These are phyloP conservation scores for Poecilia wingei DNA, from an alignment of 2,797 vertebrate genomes.

Conservation along the genomic window DNA sequence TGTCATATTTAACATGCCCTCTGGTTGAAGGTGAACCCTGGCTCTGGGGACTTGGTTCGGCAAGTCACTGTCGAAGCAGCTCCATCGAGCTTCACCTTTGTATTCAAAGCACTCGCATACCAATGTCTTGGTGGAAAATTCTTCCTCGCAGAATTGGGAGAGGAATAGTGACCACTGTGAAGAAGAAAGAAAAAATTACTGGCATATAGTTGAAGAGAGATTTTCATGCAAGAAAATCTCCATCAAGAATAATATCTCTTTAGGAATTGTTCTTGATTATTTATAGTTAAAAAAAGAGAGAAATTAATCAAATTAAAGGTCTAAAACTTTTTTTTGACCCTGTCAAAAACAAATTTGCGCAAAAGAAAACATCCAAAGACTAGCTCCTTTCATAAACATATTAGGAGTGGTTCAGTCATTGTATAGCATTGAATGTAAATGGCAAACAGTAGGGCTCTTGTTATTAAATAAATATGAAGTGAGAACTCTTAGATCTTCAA, in stretches of 20 bases:
- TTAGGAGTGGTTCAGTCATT: not conserved
- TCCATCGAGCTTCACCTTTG: slow-evolving; percentile 36
- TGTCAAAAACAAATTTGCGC: not conserved
- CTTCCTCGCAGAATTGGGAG: slow-evolving; percentile 71
- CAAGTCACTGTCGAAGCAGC: slow-evolving; percentile 62
- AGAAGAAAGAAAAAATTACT: not conserved
- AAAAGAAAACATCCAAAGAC: not conserved
- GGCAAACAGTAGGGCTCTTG: not conserved
- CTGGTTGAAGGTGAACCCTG: slow-evolving; percentile 61
- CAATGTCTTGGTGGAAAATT: slow-evolving; percentile 56
- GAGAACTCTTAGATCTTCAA: not conserved
- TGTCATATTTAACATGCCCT: slow-evolving; percentile 40
- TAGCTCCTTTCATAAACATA: not conserved
- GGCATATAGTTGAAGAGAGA: not conserved
- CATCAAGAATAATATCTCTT: not conserved
- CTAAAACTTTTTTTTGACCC: not conserved
- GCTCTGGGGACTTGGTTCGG: slow-evolving; percentile 45
- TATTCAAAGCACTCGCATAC: slow-evolving; percentile 59
- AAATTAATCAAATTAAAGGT: not conserved
- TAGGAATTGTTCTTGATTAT: not conserved
- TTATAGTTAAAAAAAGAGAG: not conserved
- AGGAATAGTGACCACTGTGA: slow-evolving; percentile 73
- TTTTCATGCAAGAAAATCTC: not conserved
- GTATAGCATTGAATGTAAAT: not conserved
- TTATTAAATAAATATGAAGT: not conserved